A percentile compares a stretch with the other conserved stretches of the same genome.
Conservation (phyloP, 2,113 vertebrate species). For the Macaca nemestrina region DNA sequence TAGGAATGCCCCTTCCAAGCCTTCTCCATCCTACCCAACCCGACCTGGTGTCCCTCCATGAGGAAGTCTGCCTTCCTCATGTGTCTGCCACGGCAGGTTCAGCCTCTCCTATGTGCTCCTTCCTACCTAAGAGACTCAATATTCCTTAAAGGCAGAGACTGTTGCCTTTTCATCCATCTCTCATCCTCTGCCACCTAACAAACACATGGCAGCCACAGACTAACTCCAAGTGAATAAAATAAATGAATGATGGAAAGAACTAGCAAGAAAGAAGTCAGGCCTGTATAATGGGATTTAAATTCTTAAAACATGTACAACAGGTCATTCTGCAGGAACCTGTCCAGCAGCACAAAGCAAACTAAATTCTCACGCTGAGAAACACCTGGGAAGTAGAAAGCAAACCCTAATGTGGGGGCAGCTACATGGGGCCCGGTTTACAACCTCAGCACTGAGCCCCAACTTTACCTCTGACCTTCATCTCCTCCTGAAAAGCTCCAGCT, state of each 20-base stretch:
- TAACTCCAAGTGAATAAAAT: background rate
- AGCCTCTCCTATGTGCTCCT: background rate
- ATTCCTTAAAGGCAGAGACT: background rate
- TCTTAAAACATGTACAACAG: background rate
- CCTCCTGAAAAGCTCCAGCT: background rate
- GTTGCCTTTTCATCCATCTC: background rate
- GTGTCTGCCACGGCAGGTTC: background rate
- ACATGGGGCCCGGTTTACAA: background rate
- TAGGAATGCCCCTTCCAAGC: background rate
- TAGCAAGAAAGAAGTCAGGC: background rate
- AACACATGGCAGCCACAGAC: background rate
- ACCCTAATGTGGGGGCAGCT: background rate
- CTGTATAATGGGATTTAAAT: background rate
- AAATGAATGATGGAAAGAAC: background rate
- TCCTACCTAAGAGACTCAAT: background rate
- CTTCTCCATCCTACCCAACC: background rate
- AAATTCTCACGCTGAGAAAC: background rate
- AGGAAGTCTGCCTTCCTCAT: background rate
- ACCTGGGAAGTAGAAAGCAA: background rate
- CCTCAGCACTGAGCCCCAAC: background rate
- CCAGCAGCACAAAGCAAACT: background rate
- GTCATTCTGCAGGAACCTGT: background rate
- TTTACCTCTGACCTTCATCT: background rate
- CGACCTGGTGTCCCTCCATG: background rate
- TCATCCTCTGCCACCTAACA: background rate